Conservation (phyloP, 2,797 vertebrate genomes). For the Etheostoma perlongum region DNA sequence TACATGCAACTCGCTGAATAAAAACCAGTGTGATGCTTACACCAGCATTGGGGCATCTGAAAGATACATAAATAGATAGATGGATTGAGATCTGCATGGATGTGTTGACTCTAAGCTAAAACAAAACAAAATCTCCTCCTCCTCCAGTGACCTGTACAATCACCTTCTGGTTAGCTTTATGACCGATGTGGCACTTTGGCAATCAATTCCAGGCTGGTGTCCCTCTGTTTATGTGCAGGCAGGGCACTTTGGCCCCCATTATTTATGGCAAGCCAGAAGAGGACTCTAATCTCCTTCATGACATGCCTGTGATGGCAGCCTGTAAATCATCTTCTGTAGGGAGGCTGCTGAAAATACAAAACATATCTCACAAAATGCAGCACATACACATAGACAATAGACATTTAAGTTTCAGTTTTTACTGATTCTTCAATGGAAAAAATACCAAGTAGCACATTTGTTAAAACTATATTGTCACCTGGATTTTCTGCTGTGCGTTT, state of each 20-base stretch:
- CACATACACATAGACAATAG: neutral
- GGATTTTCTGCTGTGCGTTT: neutral
- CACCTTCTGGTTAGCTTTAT: conserved; percentile 54
- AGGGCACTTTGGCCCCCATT: conserved; percentile 41
- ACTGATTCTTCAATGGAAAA: neutral
- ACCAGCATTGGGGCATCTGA: neutral
- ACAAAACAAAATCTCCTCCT: conserved; percentile 22
- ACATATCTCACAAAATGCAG: neutral
- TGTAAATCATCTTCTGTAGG: conserved; percentile 52
- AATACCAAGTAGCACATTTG: neutral
- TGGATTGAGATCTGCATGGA: conserved; percentile 21
- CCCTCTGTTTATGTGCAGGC: conserved; percentile 55
- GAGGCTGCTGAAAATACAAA: conserved; percentile 8
- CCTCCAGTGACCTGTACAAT: conserved; percentile 24
- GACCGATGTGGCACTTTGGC: conserved; percentile 58
- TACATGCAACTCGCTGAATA: conserved; percentile 34
- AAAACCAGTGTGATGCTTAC: conserved; percentile 24
- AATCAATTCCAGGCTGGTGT: conserved; percentile 56
- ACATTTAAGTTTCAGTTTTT: conserved; percentile 8
- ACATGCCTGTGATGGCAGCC: conserved; percentile 32
- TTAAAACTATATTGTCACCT: fast-evolving
- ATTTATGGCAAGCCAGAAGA: conserved; percentile 60
- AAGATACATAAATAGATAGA: conserved; percentile 27
- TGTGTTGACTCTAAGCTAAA: conserved; percentile 32
- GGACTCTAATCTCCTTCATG: conserved; percentile 57